Evolutionary conservation across 2,888 invertebrate species (phyloP).

Genomic region (Resseliella maxima): DNA sequence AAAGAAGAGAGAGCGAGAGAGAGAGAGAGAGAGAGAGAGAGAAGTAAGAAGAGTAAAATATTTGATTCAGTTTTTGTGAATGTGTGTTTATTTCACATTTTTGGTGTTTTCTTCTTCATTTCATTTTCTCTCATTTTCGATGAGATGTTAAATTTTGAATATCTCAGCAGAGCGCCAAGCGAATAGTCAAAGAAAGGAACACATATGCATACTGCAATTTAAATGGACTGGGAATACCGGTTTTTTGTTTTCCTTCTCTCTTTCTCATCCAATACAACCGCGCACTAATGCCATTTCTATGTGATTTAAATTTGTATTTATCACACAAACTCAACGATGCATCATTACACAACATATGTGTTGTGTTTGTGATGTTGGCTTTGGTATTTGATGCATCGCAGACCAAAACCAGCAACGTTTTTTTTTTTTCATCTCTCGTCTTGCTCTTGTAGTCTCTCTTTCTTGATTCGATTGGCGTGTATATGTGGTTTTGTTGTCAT

Average conservation of each 20-base stretch:
- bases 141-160: conserved; percentile 47
- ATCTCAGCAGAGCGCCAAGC: conserved; percentile 35
- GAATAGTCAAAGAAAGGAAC: neutral
- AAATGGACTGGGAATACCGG: conserved; percentile 52
- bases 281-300: conserved; percentile 24
- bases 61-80: conserved; percentile 26
- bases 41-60: conserved; percentile 41
- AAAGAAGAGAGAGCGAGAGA: too few relatives aligned
- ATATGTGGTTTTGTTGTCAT: conserved; percentile 45
- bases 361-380: neutral
- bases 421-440: neutral
- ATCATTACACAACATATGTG: neutral
- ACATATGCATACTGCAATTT: conserved; percentile 48
- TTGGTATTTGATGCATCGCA: conserved; percentile 6
- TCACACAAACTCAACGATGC: neutral
- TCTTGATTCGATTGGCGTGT: neutral
- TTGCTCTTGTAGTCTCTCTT: neutral
- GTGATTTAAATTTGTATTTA: neutral
- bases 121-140: neutral
- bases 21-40: too few relatives aligned
- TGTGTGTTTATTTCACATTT: neutral
- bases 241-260: neutral
- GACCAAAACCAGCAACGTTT: neutral
- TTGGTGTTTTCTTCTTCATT: neutral
- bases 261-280: conserved; percentile 33